Evolutionary conservation across 2,888 invertebrate species (phyloP).

Genomic region (Diplazon laetatorius): DNA sequence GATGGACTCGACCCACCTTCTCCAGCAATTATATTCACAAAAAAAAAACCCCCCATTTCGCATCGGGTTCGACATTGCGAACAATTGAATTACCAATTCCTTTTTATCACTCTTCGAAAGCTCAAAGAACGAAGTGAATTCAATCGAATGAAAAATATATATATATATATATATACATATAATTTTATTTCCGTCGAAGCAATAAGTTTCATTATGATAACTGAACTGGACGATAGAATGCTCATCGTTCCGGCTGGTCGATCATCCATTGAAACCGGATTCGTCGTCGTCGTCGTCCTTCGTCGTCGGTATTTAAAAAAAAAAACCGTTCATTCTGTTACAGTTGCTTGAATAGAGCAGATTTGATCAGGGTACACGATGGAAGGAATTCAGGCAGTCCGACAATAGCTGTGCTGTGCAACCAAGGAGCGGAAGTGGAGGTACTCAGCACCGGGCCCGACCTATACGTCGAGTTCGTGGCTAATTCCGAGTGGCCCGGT

Average conservation of each 20-base stretch:
- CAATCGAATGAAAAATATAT: neutral
- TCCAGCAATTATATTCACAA: neutral
- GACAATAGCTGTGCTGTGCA: slow-evolving; percentile 92
- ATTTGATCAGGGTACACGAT: slow-evolving; percentile 93
- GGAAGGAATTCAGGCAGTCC: slow-evolving; percentile 89
- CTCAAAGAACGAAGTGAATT: slow-evolving; percentile 13
- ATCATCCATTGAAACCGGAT: neutral
- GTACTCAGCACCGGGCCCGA: slow-evolving; percentile 93
- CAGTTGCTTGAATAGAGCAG: slow-evolving; percentile 92
- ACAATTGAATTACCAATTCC: too few relatives aligned
- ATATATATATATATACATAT: too few relatives aligned
- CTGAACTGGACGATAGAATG: neutral
- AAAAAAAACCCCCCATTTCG: slow-evolving; percentile 2
- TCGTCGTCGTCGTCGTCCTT: too few relatives aligned
- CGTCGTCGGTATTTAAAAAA: neutral
- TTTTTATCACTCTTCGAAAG: too few relatives aligned
- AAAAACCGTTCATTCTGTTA: slow-evolving; percentile 77
- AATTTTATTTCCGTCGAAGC: too few relatives aligned
- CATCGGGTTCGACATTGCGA: too few relatives aligned
- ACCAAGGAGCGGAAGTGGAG: slow-evolving; percentile 90
- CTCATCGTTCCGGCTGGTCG: slow-evolving; percentile 13
- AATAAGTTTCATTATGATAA: neutral
- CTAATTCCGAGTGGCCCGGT: slow-evolving; percentile 91
- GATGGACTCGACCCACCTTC: too few relatives aligned
- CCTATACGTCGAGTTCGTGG: slow-evolving; percentile 92